These are phyloP conservation scores for Rhamnusium bicolor DNA, from an alignment of 2,888 invertebrate species.

Conservation along the genomic window DNA sequence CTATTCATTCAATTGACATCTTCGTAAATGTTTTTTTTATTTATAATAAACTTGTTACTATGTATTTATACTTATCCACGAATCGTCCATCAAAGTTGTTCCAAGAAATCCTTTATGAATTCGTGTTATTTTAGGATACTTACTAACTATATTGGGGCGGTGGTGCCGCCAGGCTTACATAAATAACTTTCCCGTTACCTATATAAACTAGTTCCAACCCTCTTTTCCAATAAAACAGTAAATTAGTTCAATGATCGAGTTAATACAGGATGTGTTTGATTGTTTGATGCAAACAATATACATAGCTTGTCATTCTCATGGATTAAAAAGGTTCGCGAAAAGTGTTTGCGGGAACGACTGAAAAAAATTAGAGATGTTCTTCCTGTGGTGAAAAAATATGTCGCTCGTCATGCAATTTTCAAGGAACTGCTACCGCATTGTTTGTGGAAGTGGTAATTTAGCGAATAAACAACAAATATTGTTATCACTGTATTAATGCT, in stretches of 20 bases:
- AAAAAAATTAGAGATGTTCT: background rate
- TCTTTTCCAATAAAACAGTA: background rate
- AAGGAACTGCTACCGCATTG: background rate
- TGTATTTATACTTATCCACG: background rate
- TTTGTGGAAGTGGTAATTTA: slow-evolving; percentile 5
- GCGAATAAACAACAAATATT: background rate
- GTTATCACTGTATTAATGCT: background rate
- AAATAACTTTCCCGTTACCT: slow-evolving; percentile 14
- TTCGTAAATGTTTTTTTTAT: too few species aligned
- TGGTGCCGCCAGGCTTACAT: slow-evolving; percentile 5
- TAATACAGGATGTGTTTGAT: background rate
- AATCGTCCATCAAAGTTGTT: background rate
- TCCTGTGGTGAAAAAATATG: background rate
- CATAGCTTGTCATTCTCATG: background rate
- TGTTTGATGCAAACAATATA: background rate
- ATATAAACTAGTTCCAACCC: slow-evolving; percentile 12
- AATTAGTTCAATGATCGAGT: background rate
- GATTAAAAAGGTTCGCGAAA: background rate
- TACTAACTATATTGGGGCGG: background rate
- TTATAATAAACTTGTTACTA: background rate
- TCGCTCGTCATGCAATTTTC: background rate
- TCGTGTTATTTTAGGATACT: slow-evolving; percentile 21
- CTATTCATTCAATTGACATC: too few species aligned
- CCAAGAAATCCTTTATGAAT: background rate
- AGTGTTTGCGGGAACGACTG: background rate